Evolutionary conservation across 1,140 invertebrate species (phyloP).

Genomic region (Ectropis grisescens): DNA sequence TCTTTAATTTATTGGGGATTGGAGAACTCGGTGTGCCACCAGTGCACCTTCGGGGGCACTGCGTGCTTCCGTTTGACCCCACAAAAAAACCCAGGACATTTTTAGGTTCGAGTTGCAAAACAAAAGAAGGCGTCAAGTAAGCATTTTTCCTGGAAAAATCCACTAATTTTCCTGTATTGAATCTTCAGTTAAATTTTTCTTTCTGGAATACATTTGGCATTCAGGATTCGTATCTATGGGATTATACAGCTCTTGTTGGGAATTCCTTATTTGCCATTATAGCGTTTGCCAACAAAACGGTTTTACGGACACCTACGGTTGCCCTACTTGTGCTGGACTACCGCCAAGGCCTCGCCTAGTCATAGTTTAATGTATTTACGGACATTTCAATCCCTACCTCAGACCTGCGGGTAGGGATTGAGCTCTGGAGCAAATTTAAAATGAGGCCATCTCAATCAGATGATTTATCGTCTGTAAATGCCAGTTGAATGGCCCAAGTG

Average conservation of each 20-base stretch:
- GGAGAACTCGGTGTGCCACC: too few relatives aligned
- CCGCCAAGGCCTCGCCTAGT: slow-evolving; percentile 38
- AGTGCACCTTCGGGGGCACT: too few relatives aligned
- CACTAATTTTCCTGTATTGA: too few relatives aligned
- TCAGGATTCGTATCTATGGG: too few relatives aligned
- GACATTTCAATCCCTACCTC: slow-evolving; percentile 18
- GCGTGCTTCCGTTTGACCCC: too few relatives aligned
- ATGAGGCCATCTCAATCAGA: slow-evolving; percentile 4
- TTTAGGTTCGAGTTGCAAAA: not conserved
- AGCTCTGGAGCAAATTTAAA: not conserved
- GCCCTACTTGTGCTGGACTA: slow-evolving; percentile 53
- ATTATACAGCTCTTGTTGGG: too few relatives aligned
- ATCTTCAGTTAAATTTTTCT: too few relatives aligned
- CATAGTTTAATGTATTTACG: slow-evolving; percentile 19
- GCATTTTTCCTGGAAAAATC: slow-evolving; percentile 24
- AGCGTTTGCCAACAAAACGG: slow-evolving; percentile 48
- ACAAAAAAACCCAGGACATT: too few relatives aligned
- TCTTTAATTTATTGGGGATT: too few relatives aligned
- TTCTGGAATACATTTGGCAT: too few relatives aligned
- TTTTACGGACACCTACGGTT: slow-evolving; percentile 43
- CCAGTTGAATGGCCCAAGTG: not conserved
- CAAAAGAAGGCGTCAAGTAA: not conserved
- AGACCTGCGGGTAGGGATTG: too few relatives aligned
- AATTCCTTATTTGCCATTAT: too few relatives aligned
- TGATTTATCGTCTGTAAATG: slow-evolving; percentile 6